Conservation (phyloP, 2,888 invertebrate species). For the Hartigia nigra region DNA sequence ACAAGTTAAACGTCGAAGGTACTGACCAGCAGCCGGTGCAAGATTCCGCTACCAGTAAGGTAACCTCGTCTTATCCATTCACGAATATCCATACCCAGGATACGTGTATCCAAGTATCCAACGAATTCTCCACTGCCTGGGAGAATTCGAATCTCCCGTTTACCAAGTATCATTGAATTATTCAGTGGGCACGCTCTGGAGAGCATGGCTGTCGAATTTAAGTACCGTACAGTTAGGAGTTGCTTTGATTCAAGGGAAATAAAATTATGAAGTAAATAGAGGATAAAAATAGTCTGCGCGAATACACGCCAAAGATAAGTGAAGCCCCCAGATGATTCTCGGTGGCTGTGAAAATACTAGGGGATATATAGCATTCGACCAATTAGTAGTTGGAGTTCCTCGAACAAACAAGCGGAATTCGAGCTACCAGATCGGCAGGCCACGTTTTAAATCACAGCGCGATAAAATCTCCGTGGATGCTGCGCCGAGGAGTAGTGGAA, state of each 20-base stretch:
- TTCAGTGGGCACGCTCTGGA: constrained; percentile 14
- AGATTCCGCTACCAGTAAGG: background rate
- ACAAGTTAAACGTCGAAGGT: constrained; percentile 43
- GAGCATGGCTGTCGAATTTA: background rate
- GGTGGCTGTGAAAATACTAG: background rate
- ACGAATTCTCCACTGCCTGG: constrained; percentile 1
- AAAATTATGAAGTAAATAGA: background rate
- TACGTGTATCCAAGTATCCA: background rate
- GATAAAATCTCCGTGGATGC: constrained; percentile 39
- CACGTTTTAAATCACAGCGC: constrained; percentile 44
- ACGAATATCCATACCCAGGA: background rate
- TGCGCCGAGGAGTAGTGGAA: background rate
- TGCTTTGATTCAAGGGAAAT: background rate
- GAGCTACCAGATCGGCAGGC: constrained; percentile 46
- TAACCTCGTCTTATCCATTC: background rate
- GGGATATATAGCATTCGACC: constrained; percentile 23
- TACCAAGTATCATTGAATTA: constrained; percentile 25
- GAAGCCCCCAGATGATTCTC: background rate
- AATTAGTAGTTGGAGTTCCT: constrained; percentile 43
- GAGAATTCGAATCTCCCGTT: background rate
- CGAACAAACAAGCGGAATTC: constrained; percentile 40
- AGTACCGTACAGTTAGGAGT: background rate
- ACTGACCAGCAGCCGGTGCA: background rate
- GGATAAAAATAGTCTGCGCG: background rate
- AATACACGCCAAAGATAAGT: background rate